These are phyloP conservation scores for Listrodromus nycthemerus DNA, from an alignment of 2,888 invertebrate genomes.

Conservation along the genomic window DNA sequence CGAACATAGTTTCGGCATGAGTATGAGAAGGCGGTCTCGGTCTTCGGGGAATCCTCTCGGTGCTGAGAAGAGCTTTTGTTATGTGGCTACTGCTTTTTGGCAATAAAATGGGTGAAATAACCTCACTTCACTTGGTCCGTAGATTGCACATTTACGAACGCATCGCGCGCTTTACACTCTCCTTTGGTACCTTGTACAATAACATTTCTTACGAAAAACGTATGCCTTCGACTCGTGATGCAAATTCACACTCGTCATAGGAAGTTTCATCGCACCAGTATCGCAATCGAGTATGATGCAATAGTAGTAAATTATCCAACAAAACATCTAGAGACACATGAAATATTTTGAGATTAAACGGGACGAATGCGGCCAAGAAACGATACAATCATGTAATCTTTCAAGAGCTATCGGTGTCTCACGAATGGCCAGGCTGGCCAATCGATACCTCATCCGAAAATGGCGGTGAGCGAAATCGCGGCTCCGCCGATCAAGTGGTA, in stretches of 20 bases:
- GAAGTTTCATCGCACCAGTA: too few species aligned
- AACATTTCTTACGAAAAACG: too few species aligned
- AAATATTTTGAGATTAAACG: too few species aligned
- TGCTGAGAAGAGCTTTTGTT: neutral
- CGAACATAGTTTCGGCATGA: constrained; percentile 51
- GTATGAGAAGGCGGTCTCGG: neutral
- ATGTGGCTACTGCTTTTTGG: neutral
- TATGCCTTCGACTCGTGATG: too few species aligned
- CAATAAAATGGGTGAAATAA: neutral
- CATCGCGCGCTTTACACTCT: too few species aligned
- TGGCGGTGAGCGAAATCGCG: constrained; percentile 32
- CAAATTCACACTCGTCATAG: too few species aligned
- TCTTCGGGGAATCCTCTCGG: neutral
- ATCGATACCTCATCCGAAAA: constrained; percentile 32
- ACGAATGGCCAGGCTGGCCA: neutral
- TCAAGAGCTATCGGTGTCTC: neutral
- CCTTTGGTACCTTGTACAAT: too few species aligned
- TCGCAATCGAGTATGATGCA: too few species aligned
- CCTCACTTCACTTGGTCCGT: too few species aligned
- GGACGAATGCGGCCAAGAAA: neutral
- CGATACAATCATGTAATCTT: neutral
- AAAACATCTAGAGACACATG: too few species aligned
- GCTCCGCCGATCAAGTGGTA: constrained; percentile 2
- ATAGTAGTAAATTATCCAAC: too few species aligned
- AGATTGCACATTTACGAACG: too few species aligned